Evolutionary conservation across 2,113 vertebrate genomes (phyloP).

Genomic region (Microcebus ravelobensis): DNA sequence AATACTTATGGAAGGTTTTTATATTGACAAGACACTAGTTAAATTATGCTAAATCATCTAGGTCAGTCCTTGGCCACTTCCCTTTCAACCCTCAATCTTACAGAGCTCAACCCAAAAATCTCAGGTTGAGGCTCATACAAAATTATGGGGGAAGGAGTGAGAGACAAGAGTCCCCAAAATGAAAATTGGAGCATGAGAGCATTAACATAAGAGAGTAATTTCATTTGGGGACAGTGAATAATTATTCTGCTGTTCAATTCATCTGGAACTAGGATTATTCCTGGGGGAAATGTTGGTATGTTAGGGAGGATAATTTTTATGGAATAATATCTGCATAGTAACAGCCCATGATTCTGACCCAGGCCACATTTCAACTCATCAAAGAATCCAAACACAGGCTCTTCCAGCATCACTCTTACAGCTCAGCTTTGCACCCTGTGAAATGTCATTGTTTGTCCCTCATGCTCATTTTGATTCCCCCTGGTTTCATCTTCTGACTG

Average conservation of each 20-base stretch:
- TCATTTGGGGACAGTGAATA: neutral
- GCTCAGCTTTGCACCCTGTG: neutral
- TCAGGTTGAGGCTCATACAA: neutral
- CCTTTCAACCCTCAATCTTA: neutral
- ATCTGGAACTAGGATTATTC: neutral
- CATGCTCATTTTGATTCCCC: neutral
- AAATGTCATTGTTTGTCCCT: neutral
- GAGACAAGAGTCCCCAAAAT: neutral
- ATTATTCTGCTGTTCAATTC: neutral
- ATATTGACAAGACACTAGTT: neutral
- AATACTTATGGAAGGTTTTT: neutral
- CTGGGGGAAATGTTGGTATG: neutral
- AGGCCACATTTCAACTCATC: neutral
- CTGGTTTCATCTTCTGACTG: slow-evolving; percentile 79
- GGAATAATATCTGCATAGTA: neutral
- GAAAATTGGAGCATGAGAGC: neutral
- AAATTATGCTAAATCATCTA: neutral
- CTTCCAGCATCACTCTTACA: neutral
- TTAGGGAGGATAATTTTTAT: neutral
- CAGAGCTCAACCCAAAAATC: neutral
- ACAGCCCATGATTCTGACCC: neutral
- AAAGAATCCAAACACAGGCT: neutral
- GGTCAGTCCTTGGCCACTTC: neutral
- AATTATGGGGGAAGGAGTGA: neutral
- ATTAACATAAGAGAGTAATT: neutral